A percentile compares a stretch with the other conserved stretches of the same genome.
These are phyloP conservation scores for Sebastes alutus DNA, from an alignment of 2,797 vertebrate genomes.

Conservation along the genomic window DNA sequence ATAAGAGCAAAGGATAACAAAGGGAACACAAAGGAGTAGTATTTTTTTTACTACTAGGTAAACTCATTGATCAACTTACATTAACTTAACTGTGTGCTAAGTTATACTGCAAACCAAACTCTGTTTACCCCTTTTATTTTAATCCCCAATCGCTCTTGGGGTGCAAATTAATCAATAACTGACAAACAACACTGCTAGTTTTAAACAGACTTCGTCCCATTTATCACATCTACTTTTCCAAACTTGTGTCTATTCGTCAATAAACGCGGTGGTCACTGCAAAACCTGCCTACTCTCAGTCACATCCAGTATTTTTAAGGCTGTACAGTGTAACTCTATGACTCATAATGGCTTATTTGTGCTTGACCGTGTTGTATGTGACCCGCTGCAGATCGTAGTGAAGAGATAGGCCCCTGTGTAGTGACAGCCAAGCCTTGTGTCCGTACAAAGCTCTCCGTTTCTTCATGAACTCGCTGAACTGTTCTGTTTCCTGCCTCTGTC, in stretches of 20 bases:
- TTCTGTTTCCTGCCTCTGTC: constrained; percentile 73
- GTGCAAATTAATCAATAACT: not conserved
- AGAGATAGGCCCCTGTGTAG: constrained; percentile 56
- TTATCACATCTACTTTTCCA: not conserved
- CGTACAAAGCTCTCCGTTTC: constrained; percentile 73
- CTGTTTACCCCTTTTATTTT: not conserved
- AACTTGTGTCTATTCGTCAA: not conserved
- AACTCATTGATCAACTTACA: not conserved
- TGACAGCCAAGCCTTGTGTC: constrained; percentile 70
- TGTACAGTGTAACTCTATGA: not conserved
- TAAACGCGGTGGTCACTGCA: not conserved
- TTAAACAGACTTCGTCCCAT: not conserved
- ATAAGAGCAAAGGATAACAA: not conserved
- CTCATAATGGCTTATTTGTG: constrained; percentile 65
- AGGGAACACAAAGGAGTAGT: not conserved
- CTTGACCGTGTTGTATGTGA: constrained; percentile 34
- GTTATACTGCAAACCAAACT: not conserved
- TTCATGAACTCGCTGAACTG: constrained; percentile 75
- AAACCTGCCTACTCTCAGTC: not conserved
- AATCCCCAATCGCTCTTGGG: too few species aligned
- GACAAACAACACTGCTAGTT: not conserved
- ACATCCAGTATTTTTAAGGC: constrained; percentile 1
- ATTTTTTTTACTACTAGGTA: not conserved
- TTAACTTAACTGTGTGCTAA: not conserved
- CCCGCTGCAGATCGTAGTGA: constrained; percentile 50